A percentile compares a stretch with the other conserved stretches of the same genome.
phyloP scores from a whole-genome alignment of 2,888 invertebrate genomes.

The Ernsta delagoae region DNA sequence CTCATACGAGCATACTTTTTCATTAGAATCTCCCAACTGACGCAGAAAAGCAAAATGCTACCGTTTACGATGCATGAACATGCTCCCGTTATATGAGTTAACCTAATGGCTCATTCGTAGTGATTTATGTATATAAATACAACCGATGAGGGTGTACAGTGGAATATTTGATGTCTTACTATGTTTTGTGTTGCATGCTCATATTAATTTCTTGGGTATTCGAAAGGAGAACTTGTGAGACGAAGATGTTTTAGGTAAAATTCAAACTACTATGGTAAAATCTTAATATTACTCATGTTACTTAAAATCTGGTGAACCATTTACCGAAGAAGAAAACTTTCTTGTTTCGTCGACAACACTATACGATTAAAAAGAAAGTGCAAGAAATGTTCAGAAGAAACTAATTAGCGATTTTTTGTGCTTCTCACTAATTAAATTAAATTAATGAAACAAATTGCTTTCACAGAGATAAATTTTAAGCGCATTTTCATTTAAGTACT shows the following conservation, averaged over 20 bases:
- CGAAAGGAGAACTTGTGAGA: background rate
- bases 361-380: background rate
- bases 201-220: background rate
- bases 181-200: background rate
- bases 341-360: background rate
- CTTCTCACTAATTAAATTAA: background rate
- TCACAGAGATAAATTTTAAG: background rate
- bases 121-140: slow-evolving; percentile 37
- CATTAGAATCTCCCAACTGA: slow-evolving; percentile 31
- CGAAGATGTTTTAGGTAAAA: no score
- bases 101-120: slow-evolving; percentile 42
- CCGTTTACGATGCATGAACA: slow-evolving; percentile 30
- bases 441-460: slow-evolving; percentile 1
- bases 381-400: background rate
- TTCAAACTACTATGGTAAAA: no score
- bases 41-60: slow-evolving; percentile 29
- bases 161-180: background rate
- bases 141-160: slow-evolving; percentile 4
- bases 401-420: slow-evolving; percentile 1
- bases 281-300: no score
- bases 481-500: background rate
- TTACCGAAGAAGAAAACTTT: background rate
- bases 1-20: slow-evolving; percentile 28
- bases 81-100: slow-evolving; percentile 40
- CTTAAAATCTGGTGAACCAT: no score